Evolutionary conservation across 2,797 vertebrate genomes (phyloP), one percentile per base, ranked within the genome.

Genomic region (Muraenolepis orangiensis): DNA sequence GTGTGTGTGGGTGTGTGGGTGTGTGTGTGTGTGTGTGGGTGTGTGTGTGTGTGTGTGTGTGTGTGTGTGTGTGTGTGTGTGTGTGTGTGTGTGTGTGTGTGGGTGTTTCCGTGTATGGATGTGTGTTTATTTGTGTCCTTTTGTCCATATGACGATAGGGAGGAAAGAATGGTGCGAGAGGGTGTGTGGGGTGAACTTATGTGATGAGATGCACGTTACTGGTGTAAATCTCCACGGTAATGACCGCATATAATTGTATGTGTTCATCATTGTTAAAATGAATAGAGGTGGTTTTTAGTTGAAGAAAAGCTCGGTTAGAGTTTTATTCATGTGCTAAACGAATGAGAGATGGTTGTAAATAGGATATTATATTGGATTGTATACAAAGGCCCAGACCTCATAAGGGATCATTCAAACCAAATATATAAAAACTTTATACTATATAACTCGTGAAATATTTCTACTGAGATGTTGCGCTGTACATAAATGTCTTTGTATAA

Each of bases 311-410:
- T 61, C 72, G 26, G 67, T 66, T 26, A 72, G 80, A 23, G 29
- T 80, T 87, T 74, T 85, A 76, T 85, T 30, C 57, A 46, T 51
- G 11, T 51, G 42, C 72, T 26, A 70, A 64, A 69, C 66, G 34
- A 72, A 16, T 71, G 34, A 66, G 85, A 81, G 51, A 68, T 11
- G 11, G 8, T 20, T 88, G 80, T 83, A 82, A 81, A 80, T 83
- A 84, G 2, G 81, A 14, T 40, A 68, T 80, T 64, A 16, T 69
- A 42, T 76, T 71, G 0, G 3, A 64, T 31, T 68, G 66, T 40
- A 31, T 29, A 71, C 70, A 31, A 76, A 46, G n/a, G n/a, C n/a
- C n/a, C 64, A 72, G n/a, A n/a, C 30, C n/a, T 64, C 13, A 6
- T 69, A 73, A 46, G 51, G 34, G 16, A 77, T 42, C 73, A 46